phyloP scores from a whole-genome alignment of 1,140 invertebrate genomes.

The Diplogasteroides magnus region DNA sequence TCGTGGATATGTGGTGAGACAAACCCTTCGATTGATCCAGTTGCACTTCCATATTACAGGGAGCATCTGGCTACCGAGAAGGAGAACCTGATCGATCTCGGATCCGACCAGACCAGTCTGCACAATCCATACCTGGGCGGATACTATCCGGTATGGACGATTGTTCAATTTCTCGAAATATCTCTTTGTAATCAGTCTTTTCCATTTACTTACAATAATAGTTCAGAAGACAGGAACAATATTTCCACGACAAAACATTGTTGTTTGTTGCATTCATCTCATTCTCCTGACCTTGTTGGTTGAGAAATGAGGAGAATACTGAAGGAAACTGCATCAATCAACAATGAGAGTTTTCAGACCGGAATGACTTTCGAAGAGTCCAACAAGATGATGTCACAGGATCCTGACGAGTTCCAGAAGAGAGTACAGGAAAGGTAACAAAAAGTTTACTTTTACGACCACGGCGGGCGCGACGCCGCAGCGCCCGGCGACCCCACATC shows the following conservation, averaged over 20 bases:
- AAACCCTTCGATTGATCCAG: background rate
- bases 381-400: constrained; percentile 59
- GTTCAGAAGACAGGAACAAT: no score
- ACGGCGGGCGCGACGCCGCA: no score
- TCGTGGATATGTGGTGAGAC: constrained; percentile 64
- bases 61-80: constrained; percentile 63
- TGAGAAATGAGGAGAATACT: no score
- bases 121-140: constrained; percentile 68
- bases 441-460: constrained; percentile 9
- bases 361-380: constrained; percentile 60
- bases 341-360: constrained; percentile 52
- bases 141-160: constrained; percentile 61
- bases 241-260: no score
- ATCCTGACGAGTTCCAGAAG: constrained; percentile 62
- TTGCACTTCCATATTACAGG: constrained; percentile 53
- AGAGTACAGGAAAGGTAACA: constrained; percentile 63
- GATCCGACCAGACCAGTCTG: constrained; percentile 69
- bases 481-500: no score
- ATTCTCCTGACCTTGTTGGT: no score
- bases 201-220: no score
- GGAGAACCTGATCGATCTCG: constrained; percentile 65
- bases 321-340: no score
- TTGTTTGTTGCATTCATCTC: no score
- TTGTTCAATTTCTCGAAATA: background rate
- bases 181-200: no score